Percentiles rank a stretch among this genome's conserved stretches.
These are phyloP conservation scores for Rhinogobius similis DNA, from an alignment of 2,113 vertebrate species.

Conservation along the genomic window DNA sequence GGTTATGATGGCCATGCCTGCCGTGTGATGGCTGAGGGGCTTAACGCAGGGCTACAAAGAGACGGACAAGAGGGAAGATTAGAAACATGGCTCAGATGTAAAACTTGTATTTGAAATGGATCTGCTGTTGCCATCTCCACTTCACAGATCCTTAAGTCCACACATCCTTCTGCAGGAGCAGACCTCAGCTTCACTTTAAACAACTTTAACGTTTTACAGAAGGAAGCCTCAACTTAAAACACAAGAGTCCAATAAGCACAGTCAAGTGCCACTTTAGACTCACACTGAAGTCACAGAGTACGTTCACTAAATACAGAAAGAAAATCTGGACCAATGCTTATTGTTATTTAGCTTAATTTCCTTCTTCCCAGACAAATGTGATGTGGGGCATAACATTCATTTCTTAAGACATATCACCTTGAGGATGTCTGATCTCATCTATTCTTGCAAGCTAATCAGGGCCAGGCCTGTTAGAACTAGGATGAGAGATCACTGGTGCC, in stretches of 20 bases:
- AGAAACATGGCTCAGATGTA: slow-evolving; percentile 47
- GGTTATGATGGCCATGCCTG: slow-evolving; percentile 50
- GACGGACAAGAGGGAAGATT: slow-evolving; percentile 58
- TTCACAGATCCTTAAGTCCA: slow-evolving; percentile 48
- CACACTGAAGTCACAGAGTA: neutral
- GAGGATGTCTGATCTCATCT: neutral
- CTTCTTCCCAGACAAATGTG: neutral
- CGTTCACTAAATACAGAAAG: neutral
- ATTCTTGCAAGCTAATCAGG: neutral
- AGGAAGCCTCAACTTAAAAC: neutral
- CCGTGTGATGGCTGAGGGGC: slow-evolving; percentile 56
- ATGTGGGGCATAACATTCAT: no score
- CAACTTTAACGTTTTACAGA: slow-evolving; percentile 5
- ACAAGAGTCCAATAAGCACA: slow-evolving; percentile 14
- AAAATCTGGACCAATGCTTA: neutral
- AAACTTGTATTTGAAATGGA: slow-evolving; percentile 56
- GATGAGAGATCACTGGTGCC: neutral
- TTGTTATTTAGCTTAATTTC: neutral
- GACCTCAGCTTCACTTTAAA: slow-evolving; percentile 57
- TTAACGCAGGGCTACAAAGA: slow-evolving; percentile 56
- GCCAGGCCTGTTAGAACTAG: no score
- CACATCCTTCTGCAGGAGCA: slow-evolving; percentile 45
- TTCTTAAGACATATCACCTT: neutral
- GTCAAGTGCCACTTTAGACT: neutral
- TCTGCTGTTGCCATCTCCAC: slow-evolving; percentile 48